Evolutionary conservation across 2,113 vertebrate genomes (phyloP).

Genomic region (Urocolius indicus): DNA sequence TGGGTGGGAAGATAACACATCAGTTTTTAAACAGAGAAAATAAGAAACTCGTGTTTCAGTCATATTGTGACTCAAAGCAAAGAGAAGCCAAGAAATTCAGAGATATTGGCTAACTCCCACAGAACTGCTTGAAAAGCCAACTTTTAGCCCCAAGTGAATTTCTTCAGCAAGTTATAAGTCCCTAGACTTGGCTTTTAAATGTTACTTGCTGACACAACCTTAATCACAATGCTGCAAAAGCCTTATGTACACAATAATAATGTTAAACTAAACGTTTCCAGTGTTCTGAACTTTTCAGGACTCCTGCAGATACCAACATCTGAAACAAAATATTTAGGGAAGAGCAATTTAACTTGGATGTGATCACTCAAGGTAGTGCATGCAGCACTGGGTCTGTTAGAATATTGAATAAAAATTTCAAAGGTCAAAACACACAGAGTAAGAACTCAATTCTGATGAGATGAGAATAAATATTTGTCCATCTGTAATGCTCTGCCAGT

Average conservation of each 20-base stretch:
- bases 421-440: neutral
- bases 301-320: neutral
- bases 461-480: neutral
- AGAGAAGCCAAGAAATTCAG: slow-evolving; percentile 48
- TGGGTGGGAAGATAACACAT: slow-evolving; percentile 34
- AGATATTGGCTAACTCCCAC: slow-evolving; percentile 48
- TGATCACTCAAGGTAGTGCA: neutral
- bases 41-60: slow-evolving; percentile 55
- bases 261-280: neutral
- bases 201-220: slow-evolving; percentile 47
- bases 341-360: neutral
- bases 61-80: slow-evolving; percentile 35
- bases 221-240: slow-evolving; percentile 31
- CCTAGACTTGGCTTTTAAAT: slow-evolving; percentile 36
- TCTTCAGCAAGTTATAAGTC: neutral
- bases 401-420: neutral
- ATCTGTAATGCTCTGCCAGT: neutral
- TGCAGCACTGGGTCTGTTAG: neutral
- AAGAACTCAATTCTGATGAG: neutral
- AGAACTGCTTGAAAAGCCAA: slow-evolving; percentile 53
- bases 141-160: slow-evolving; percentile 47
- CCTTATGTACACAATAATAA: neutral
- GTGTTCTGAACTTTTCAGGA: neutral
- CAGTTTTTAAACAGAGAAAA: slow-evolving; percentile 23
- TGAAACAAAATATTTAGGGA: slow-evolving; percentile 6